Evolutionary conservation across 2,113 vertebrate genomes (phyloP).

Genomic region (Proterorhinus semilunaris): DNA sequence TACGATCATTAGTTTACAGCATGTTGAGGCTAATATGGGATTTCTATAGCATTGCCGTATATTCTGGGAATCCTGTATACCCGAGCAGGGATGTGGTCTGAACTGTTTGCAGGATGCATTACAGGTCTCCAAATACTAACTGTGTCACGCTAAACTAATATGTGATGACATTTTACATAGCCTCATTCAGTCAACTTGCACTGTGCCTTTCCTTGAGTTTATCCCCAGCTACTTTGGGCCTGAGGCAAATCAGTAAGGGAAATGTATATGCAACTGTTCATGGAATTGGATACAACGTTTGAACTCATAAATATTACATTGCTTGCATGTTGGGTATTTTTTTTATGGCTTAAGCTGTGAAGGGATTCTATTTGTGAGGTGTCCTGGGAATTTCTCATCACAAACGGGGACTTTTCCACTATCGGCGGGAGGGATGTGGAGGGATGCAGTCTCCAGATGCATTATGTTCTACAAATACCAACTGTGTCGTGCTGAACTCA

Average conservation of each 20-base stretch:
- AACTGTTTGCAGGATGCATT: constrained; percentile 1
- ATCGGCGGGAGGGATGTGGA: neutral
- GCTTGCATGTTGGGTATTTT: neutral
- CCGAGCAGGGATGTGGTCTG: neutral
- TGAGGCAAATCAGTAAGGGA: neutral
- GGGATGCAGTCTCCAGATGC: neutral
- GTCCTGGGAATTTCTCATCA: constrained; percentile 1
- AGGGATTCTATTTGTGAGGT: constrained; percentile 1
- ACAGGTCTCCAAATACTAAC: constrained; percentile 5
- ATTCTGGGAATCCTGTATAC: neutral
- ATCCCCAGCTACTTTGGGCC: neutral
- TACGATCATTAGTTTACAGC: neutral
- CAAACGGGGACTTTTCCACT: neutral
- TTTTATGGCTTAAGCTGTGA: neutral
- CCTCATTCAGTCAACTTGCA: neutral
- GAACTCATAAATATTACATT: neutral
- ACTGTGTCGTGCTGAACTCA: neutral
- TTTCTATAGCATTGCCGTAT: neutral
- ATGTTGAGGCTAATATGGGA: neutral
- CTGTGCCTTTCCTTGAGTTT: neutral
- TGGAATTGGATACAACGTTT: neutral
- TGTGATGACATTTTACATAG: neutral
- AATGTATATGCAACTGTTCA: neutral
- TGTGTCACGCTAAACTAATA: neutral
- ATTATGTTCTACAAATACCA: constrained; percentile 4